Evolutionary conservation across 2,888 invertebrate genomes (phyloP).

Genomic region (Tolmerus cingulatus): DNA sequence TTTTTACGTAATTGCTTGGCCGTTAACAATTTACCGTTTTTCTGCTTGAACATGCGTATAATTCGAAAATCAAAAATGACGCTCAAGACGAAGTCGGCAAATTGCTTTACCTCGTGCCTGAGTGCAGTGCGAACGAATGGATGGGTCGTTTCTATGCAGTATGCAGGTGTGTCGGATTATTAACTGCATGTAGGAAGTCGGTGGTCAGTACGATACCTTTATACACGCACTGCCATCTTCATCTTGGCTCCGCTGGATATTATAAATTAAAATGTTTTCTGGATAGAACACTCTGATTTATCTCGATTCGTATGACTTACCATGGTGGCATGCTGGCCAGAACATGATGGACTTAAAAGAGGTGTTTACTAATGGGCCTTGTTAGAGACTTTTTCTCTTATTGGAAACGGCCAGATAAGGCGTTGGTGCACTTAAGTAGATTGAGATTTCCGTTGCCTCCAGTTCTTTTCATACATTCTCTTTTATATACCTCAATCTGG

Average conservation of each 20-base stretch:
- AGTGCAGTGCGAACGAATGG: neutral
- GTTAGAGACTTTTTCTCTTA: slow-evolving; percentile 27
- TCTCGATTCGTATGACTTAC: slow-evolving; percentile 38
- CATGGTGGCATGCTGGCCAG: slow-evolving; percentile 40
- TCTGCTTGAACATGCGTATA: slow-evolving; percentile 39
- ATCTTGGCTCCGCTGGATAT: slow-evolving; percentile 40
- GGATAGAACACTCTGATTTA: slow-evolving; percentile 38
- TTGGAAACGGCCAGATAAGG: slow-evolving; percentile 20
- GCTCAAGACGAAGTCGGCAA: neutral
- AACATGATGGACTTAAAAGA: slow-evolving; percentile 23
- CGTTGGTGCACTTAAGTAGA: slow-evolving; percentile 28
- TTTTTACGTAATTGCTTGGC: slow-evolving; percentile 9
- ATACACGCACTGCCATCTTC: slow-evolving; percentile 34
- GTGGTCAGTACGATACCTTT: slow-evolving; percentile 21
- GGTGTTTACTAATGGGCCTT: slow-evolving; percentile 41
- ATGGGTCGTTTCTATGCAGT: neutral
- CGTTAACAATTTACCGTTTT: slow-evolving; percentile 44
- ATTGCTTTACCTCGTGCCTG: neutral
- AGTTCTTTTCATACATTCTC: neutral
- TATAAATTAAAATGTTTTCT: slow-evolving; percentile 42
- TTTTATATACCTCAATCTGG: neutral
- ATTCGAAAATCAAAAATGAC: slow-evolving; percentile 39
- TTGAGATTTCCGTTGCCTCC: slow-evolving; percentile 33
- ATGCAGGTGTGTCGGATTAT: slow-evolving; percentile 40
- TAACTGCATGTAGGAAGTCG: slow-evolving; percentile 41